Percentiles rank a stretch among this genome's conserved stretches.
Evolutionary conservation across 2,888 invertebrate species (phyloP).

Genomic region (Heterodera filipjevi): DNA sequence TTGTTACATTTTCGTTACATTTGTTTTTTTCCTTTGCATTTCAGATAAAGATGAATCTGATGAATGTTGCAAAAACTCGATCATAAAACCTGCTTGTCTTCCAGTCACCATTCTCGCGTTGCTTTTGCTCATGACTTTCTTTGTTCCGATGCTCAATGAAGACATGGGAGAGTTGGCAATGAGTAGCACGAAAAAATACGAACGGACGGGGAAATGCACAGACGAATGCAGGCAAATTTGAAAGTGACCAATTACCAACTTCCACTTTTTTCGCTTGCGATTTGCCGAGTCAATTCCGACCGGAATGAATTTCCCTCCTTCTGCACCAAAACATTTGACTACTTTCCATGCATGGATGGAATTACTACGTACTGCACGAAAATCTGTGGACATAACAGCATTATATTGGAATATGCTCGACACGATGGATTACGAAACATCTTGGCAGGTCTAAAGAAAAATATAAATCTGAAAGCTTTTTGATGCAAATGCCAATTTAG

Average conservation of each 20-base stretch:
- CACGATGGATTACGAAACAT: conserved; percentile 34
- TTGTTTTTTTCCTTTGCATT: conserved; percentile 30
- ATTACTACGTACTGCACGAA: conserved; percentile 78
- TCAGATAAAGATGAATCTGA: conserved; percentile 45
- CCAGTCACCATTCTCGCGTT: conserved; percentile 81
- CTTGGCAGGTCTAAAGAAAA: conserved; percentile 38
- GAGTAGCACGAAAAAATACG: conserved; percentile 34
- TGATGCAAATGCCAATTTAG: conserved; percentile 44
- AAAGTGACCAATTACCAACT: not conserved
- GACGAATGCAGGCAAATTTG: conserved; percentile 40
- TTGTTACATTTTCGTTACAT: not conserved
- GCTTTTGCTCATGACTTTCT: conserved; percentile 75
- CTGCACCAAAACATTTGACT: conserved; percentile 70
- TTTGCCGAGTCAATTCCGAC: conserved; percentile 90
- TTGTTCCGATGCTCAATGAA: conserved; percentile 52
- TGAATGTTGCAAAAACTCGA: conserved; percentile 50
- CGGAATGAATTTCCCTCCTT: conserved; percentile 74
- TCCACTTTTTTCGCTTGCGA: conserved; percentile 73
- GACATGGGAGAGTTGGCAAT: conserved; percentile 31
- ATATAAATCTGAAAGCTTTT: not conserved
- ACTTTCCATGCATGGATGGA: conserved; percentile 78
- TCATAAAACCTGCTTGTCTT: conserved; percentile 76
- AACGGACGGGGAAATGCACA: conserved; percentile 40
- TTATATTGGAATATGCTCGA: conserved; percentile 84
- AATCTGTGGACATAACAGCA: conserved; percentile 85